Conservation (phyloP, 2,797 vertebrate genomes). For the Scyliorhinus canicula region DNA sequence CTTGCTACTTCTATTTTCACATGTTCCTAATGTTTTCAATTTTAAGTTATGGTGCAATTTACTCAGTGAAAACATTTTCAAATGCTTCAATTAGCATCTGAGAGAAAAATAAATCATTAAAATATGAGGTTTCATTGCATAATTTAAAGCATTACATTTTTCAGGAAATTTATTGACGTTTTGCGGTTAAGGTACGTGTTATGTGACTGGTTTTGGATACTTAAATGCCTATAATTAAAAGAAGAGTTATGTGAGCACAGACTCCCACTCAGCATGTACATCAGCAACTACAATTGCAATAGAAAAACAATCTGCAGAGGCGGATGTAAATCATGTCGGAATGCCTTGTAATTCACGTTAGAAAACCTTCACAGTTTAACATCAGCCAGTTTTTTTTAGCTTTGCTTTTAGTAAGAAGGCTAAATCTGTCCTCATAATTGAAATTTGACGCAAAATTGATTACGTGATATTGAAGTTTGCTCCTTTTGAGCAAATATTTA, state of each 20-base stretch:
- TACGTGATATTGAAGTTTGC: neutral
- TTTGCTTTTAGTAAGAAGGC: neutral
- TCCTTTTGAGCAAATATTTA: neutral
- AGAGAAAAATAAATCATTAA: neutral
- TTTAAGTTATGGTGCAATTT: neutral
- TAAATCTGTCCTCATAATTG: neutral
- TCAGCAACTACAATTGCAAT: neutral
- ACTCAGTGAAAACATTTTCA: neutral
- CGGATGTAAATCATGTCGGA: neutral
- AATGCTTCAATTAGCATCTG: neutral
- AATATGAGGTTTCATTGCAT: neutral
- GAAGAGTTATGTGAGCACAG: neutral
- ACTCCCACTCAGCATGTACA: slow-evolving; percentile 9
- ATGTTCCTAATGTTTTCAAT: neutral
- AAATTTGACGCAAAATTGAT: neutral
- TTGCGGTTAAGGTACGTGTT: neutral
- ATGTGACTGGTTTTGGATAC: neutral
- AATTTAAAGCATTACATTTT: slow-evolving; percentile 20
- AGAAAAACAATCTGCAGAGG: slow-evolving; percentile 9
- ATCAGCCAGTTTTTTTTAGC: neutral
- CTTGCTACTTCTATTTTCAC: neutral
- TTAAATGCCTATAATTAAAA: slow-evolving; percentile 27
- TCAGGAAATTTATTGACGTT: neutral
- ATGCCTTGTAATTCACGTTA: neutral
- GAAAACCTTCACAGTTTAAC: neutral